These are phyloP conservation scores for Alligator sinensis DNA, from an alignment of 2,113 vertebrate species.

Conservation along the genomic window DNA sequence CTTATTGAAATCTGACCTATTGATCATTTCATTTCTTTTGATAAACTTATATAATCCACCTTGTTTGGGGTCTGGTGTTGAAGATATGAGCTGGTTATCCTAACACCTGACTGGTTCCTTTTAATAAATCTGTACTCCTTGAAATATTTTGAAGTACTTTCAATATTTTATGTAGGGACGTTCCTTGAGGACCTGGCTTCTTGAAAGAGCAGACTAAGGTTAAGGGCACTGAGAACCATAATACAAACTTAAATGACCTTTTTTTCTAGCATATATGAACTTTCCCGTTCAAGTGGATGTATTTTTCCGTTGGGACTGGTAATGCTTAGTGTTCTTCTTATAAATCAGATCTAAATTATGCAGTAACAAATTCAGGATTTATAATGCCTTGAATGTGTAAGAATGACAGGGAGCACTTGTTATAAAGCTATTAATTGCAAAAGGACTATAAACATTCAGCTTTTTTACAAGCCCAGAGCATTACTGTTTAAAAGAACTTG, in stretches of 20 bases:
- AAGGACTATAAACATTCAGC: not conserved
- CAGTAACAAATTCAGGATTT: not conserved
- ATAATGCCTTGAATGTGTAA: accelerated
- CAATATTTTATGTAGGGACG: not conserved
- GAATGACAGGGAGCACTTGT: not conserved
- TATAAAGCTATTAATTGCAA: not conserved
- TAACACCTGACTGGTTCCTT: not conserved
- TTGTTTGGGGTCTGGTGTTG: not conserved
- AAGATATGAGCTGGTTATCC: not conserved
- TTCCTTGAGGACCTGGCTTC: not conserved
- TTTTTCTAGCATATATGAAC: not conserved
- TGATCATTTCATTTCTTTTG: not conserved
- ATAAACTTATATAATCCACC: accelerated
- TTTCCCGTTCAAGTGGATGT: not conserved
- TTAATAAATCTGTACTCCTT: not conserved
- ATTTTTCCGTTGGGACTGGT: not conserved
- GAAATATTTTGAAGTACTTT: not conserved
- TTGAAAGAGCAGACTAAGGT: not conserved
- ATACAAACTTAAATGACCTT: not conserved
- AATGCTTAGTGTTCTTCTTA: not conserved
- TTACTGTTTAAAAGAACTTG: not conserved
- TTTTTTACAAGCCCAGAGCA: not conserved
- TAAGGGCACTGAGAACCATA: not conserved
- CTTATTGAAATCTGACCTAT: too few species aligned
- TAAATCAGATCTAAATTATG: not conserved